Evolutionary conservation across 2,888 invertebrate species (phyloP), one percentile per base, ranked within the genome.

Genomic region (Pristionchus japonicus): DNA sequence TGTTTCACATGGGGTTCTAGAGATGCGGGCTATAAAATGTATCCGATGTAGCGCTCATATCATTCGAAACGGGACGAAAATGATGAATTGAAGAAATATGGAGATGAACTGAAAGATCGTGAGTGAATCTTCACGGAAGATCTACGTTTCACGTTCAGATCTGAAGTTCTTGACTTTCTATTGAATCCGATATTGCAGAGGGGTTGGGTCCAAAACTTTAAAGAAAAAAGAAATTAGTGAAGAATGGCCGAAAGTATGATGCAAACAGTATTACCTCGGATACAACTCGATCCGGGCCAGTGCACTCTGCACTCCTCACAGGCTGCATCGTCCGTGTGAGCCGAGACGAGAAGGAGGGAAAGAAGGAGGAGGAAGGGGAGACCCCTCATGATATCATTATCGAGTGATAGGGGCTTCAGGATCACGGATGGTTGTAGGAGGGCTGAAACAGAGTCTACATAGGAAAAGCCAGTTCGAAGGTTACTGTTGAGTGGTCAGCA

Each of bases 281-380:
- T 52, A 23, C 82, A 83, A 6, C 31, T 64, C 40, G 85, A 40
- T 13, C 64, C 85, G n/a, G 85, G 85, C 85, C 85, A 85, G 85
- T 85, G 85, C 64, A 64, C 64, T 3, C 43, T 1, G 85, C 85
- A 85, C 85, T 85, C 85, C 23, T 85, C 82, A 27, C 82, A 83
- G 0, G 52, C 82, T 0, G 37, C 82, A 34, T 83, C 52, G n/a
- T 40, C 49, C 31, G 17, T 17, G 31, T 9, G 20, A 13, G 52
- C 6, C 6, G 52, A 49, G 20, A 52, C 20, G 37, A 49, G 17
- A 1, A 83, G 52, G 20, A 37, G 20, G 34, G 31, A n/a, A 49
- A 83, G 31, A 3, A 52, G 52, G 52, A 82, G 49, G 80, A 80
- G 37, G 80, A 77, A 40, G 27, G 43, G 43, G 27, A 80, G 49